Evolutionary conservation across 2,113 vertebrate species (phyloP).

Genomic region (Boulengeromyrus knoepffleri): DNA sequence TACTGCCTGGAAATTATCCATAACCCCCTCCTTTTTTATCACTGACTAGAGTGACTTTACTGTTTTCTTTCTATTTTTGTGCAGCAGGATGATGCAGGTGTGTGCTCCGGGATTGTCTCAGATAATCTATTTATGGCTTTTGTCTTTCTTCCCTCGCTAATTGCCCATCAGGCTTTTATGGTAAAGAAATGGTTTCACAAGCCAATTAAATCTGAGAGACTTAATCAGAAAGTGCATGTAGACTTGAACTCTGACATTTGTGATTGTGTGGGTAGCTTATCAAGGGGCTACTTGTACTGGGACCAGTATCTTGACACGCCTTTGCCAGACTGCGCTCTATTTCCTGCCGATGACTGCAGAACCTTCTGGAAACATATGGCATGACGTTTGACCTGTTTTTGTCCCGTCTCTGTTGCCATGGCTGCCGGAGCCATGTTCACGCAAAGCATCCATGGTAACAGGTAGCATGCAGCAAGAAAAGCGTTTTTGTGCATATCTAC

Average conservation of each 20-base stretch:
- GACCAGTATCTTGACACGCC: not conserved
- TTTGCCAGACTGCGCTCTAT: not conserved
- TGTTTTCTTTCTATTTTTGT: slow-evolving; percentile 1
- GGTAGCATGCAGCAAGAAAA: not conserved
- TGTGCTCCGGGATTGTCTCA: not conserved
- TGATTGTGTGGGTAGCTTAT: not conserved
- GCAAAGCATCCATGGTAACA: not conserved
- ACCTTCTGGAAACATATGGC: not conserved
- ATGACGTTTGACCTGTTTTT: slow-evolving; percentile 1
- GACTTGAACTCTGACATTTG: not conserved
- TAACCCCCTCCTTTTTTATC: slow-evolving; percentile 12
- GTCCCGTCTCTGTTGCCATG: not conserved
- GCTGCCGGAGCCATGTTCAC: not conserved
- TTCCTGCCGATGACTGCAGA: not conserved
- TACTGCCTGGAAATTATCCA: not conserved
- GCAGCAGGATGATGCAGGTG: not conserved
- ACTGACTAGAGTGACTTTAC: not conserved
- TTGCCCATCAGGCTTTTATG: not conserved
- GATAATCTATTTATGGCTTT: slow-evolving; percentile 7
- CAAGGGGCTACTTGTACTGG: not conserved
- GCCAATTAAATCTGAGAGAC: not conserved
- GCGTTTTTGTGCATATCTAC: not conserved
- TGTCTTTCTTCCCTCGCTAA: not conserved
- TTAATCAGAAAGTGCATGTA: not conserved
- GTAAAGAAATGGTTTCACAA: not conserved